Percentiles rank a stretch among this genome's conserved stretches.
These are phyloP conservation scores for Sebastes goodei DNA, from an alignment of 2,797 vertebrate genomes.

Conservation along the genomic window DNA sequence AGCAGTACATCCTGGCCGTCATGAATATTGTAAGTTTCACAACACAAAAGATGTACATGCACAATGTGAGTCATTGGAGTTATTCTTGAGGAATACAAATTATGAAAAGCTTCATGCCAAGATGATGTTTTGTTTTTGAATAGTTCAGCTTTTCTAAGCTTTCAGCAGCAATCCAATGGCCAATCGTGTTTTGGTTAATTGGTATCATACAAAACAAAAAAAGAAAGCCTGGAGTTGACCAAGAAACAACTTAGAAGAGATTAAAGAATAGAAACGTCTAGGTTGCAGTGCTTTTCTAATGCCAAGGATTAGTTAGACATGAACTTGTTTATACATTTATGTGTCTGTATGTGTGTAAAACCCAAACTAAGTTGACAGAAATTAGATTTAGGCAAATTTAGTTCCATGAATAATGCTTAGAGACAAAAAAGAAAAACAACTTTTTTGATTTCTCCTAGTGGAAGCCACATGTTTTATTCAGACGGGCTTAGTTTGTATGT, in stretches of 20 bases:
- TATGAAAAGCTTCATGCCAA: background rate
- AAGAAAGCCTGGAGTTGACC: background rate
- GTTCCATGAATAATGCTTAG: background rate
- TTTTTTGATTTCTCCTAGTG: background rate
- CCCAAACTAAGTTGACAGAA: background rate
- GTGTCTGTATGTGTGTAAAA: background rate
- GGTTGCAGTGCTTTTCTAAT: background rate
- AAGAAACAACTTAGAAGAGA: background rate
- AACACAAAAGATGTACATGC: constrained; percentile 57
- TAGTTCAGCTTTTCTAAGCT: background rate
- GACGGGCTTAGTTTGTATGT: constrained; percentile 37
- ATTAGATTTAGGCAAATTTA: background rate
- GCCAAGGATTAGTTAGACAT: background rate
- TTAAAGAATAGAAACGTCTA: background rate
- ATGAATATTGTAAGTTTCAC: constrained; percentile 99
- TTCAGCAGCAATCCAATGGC: background rate
- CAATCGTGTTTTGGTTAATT: background rate
- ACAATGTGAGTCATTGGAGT: background rate
- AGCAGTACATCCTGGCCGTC: constrained; percentile 97
- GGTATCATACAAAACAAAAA: background rate
- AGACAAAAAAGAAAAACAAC: constrained; percentile 11
- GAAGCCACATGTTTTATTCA: constrained; percentile 26
- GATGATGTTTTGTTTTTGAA: constrained; percentile 1
- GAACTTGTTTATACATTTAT: background rate
- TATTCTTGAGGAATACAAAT: background rate